Base-by-base conservation (phyloP, 2,888 invertebrate species). In the Lypha dubia region DNA sequence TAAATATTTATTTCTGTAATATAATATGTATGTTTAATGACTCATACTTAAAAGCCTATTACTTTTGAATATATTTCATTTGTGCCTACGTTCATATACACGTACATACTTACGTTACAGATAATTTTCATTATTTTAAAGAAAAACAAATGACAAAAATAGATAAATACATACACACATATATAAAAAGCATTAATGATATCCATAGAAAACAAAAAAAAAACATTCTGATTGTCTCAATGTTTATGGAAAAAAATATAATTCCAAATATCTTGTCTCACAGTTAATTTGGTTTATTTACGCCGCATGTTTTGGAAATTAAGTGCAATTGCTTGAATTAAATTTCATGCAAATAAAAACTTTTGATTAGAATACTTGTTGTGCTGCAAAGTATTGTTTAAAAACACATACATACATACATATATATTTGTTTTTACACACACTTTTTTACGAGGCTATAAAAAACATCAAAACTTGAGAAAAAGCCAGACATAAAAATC, bases 281-380 rank as follows among this genome's bases (percentile, higher is more conserved):
- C 79, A 75, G 79, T 75, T 79, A 79, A 75, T 82, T 76, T 74
- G 73, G 56, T 80, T 81, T 74, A 71, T 79, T 76, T 77, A 77
- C 70, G 85, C 83, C 79, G 76, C 79, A 83, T 86, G 79, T 88
- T 89, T 87, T 86, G 87, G 86, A 90, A 90, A 91, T 91, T 89
- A 90, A 90, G 90, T 90, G 90, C 90, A 91, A 90, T 90, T 90
- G 89, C 90, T 90, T 88, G 91, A 90, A 91, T 89, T 89, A 89
- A 91, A 90, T 90, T 90, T 90, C 90, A 90, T 89, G 90, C 89
- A 90, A 91, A 90, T 91, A 91, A 90, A 56, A 90, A 91, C 90
- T 90, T 90, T 90, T 90, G 83, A 84, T 86, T 83, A 85, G 83
- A 82, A 83, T 75, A 81, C 83, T 85, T 83, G 77, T 83, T 75